phyloP scores from a whole-genome alignment of 64 coral and sea anemone species.

The Catalaphyllia jardinei region DNA sequence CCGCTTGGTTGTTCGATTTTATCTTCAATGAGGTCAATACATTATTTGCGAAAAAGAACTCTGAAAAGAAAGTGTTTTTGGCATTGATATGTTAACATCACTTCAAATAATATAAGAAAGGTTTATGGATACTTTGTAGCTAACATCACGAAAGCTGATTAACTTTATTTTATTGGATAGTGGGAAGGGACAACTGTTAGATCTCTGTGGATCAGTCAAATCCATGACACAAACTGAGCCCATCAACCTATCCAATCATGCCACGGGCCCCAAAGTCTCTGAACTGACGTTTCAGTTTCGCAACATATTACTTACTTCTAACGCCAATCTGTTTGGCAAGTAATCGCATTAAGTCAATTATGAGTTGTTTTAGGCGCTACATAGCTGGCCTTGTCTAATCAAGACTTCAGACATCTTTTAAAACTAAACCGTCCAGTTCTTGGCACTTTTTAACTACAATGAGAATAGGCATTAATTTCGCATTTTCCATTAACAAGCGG shows the following conservation, averaged over 20 bases:
- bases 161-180: neutral
- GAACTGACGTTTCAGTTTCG: neutral
- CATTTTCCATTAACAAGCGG: constrained; percentile 52
- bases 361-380: constrained; percentile 14
- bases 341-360: constrained; percentile 47
- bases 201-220: neutral
- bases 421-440: neutral
- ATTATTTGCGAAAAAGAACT: neutral
- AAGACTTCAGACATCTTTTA: neutral
- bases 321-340: neutral
- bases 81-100: constrained; percentile 12
- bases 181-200: neutral
- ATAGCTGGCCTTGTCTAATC: neutral
- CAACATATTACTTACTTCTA: neutral
- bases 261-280: neutral
- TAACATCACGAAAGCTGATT: neutral
- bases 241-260: neutral
- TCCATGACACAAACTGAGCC: neutral
- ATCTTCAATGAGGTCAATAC: neutral
- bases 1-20: neutral
- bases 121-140: constrained; percentile 3
- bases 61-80: neutral
- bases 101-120: neutral
- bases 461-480: constrained; percentile 36
- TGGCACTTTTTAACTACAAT: neutral